These are phyloP conservation scores for Sebastes paucispinis DNA, from an alignment of 2,797 vertebrate genomes.

Conservation along the genomic window DNA sequence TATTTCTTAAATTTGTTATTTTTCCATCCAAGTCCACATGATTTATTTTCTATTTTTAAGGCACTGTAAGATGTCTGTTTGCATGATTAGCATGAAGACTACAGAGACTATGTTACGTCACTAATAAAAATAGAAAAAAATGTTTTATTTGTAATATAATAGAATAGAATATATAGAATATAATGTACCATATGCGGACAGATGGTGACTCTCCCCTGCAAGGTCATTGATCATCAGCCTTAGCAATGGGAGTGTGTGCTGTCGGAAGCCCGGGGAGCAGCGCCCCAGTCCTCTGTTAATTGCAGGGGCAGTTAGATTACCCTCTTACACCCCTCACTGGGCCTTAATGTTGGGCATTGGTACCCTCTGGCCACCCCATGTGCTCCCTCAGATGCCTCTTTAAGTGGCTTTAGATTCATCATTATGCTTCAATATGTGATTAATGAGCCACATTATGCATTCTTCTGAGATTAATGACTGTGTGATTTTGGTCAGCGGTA, in stretches of 20 bases:
- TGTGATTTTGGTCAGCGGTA: constrained; percentile 40
- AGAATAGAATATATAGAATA: no score
- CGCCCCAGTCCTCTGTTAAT: constrained; percentile 77
- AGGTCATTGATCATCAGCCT: constrained; percentile 77
- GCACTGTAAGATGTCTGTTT: background rate
- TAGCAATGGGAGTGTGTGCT: constrained; percentile 60
- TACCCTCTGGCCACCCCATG: constrained; percentile 35
- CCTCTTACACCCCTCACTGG: constrained; percentile 63
- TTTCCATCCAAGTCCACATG: background rate
- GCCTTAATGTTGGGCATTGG: constrained; percentile 50
- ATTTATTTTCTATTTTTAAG: background rate
- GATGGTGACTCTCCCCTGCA: constrained; percentile 70
- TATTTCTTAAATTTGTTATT: background rate
- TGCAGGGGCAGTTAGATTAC: constrained; percentile 78
- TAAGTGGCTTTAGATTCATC: constrained; percentile 37
- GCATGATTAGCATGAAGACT: background rate
- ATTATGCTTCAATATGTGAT: constrained; percentile 49
- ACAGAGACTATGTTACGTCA: background rate
- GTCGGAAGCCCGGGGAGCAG: constrained; percentile 60
- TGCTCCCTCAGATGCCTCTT: constrained; percentile 34
- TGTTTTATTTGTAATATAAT: constrained; percentile 17
- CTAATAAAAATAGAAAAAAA: background rate
- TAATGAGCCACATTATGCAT: constrained; percentile 60
- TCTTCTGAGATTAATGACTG: constrained; percentile 56
- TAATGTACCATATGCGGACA: constrained; percentile 47